Base-by-base conservation (phyloP, 2,888 invertebrate genomes). In the Coronaproctus castanopsis region DNA sequence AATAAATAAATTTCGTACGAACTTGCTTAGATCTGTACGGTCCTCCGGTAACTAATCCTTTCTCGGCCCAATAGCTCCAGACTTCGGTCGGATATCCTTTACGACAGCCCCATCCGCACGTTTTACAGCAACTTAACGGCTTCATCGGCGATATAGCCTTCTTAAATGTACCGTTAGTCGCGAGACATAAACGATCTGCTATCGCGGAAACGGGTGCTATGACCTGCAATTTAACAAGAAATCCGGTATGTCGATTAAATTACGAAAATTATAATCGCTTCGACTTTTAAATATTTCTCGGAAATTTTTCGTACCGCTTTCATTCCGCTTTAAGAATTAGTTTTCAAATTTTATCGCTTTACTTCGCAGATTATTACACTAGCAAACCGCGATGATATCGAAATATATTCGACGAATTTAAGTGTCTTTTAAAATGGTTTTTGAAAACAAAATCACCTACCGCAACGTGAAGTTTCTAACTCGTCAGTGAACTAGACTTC, bases 1-100 rank as follows among this genome's bases (percentile, higher is more conserved):
- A n/a, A n/a, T n/a, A n/a, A n/a, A n/a, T n/a, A n/a, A n/a, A n/a
- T n/a, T n/a, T n/a, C n/a, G n/a, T 56, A 56, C 14, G 14, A 55
- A 63, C 63, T 59, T 62, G 54, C 2, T 61, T 58, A 1, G 62
- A 62, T 2, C 58, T 51, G 55, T 60, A 62, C 22, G 59, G 59
- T 0, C 62, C 64, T 10, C 64, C 64, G 8, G 63, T 62, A 2
- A 60, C 60, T n/a, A 62, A 58, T 1, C 64, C 64, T 10, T 62
- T 55, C 24, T 53, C 53, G 1, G 53, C 49, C 18, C 57, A 62
- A 57, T 60, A 62, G 20, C 49, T 52, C 60, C 62, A 63, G 2
- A 59, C 57, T n/a, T 57, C 61, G 1, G 10, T 53, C 0, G 61
- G 58, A n/a, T 57, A 61, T 3, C 64, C 63, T 21, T 62, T 61